Evolutionary conservation across 2,888 invertebrate species (phyloP).

Genomic region (Cerastis rubricosa): DNA sequence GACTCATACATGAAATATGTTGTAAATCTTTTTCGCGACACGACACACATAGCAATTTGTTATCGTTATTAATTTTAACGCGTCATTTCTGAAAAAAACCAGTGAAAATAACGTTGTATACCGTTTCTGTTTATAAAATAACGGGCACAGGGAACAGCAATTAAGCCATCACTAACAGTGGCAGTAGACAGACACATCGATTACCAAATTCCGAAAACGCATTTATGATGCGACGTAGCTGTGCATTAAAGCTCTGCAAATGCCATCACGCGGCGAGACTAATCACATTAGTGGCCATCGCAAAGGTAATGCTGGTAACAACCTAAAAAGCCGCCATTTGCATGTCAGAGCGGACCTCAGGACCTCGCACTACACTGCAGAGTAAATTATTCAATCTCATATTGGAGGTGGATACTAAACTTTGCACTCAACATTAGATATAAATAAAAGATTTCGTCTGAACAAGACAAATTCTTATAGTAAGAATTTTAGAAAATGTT

Average conservation of each 20-base stretch:
- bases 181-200: conserved; percentile 64
- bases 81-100: conserved; percentile 21
- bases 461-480: conserved; percentile 61
- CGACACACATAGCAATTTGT: conserved; percentile 36
- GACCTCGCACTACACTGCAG: conserved; percentile 63
- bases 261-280: conserved; percentile 81
- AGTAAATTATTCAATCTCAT: conserved; percentile 76
- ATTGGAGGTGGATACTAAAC: conserved; percentile 61
- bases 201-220: conserved; percentile 76
- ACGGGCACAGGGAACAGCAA: conserved; percentile 36
- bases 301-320: conserved; percentile 82
- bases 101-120: conserved; percentile 22
- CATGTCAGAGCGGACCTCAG: conserved; percentile 72
- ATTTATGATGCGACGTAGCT: conserved; percentile 72
- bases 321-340: conserved; percentile 82
- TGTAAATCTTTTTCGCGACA: conserved; percentile 35
- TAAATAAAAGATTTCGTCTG: conserved; percentile 58
- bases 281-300: conserved; percentile 85
- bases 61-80: conserved; percentile 36
- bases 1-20: conserved; percentile 38
- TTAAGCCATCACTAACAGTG: conserved; percentile 58
- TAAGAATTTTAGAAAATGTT: conserved; percentile 53
- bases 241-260: conserved; percentile 82
- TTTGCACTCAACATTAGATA: conserved; percentile 54
- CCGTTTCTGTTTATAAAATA: conserved; percentile 31